Conservation (phyloP, 2,113 vertebrate species). For the Myrmecobius fasciatus region DNA sequence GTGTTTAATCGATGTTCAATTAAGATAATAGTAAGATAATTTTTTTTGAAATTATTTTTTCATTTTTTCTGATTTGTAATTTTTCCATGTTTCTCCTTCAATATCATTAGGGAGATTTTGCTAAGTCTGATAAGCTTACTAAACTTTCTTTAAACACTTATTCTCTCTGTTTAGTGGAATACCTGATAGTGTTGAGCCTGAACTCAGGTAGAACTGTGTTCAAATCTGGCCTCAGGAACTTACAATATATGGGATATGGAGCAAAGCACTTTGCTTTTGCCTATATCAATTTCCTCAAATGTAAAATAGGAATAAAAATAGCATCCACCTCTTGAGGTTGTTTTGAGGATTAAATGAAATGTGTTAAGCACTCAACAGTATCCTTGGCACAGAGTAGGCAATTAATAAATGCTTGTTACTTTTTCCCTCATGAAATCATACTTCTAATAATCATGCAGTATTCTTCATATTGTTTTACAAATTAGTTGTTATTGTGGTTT, state of each 20-base stretch:
- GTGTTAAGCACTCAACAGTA: too few species aligned
- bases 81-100: too few species aligned
- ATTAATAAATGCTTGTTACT: neutral
- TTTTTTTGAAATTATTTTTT: neutral
- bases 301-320: neutral
- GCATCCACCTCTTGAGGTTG: neutral
- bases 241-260: neutral
- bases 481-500: neutral
- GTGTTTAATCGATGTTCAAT: neutral
- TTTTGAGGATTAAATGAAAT: neutral
- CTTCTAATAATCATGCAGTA: neutral
- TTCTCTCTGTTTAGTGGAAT: too few species aligned
- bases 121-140: too few species aligned
- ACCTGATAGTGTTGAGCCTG: neutral
- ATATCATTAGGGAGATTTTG: too few species aligned
- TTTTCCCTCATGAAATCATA: neutral
- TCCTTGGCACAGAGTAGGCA: neutral
- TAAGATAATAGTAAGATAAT: neutral
- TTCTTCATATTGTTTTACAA: neutral
- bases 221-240: neutral
- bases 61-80: neutral
- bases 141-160: too few species aligned
- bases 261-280: neutral
- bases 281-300: neutral
- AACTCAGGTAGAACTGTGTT: neutral